These are phyloP conservation scores for Troides oblongomaculatus DNA, from an alignment of 2,888 invertebrate genomes.

Conservation along the genomic window DNA sequence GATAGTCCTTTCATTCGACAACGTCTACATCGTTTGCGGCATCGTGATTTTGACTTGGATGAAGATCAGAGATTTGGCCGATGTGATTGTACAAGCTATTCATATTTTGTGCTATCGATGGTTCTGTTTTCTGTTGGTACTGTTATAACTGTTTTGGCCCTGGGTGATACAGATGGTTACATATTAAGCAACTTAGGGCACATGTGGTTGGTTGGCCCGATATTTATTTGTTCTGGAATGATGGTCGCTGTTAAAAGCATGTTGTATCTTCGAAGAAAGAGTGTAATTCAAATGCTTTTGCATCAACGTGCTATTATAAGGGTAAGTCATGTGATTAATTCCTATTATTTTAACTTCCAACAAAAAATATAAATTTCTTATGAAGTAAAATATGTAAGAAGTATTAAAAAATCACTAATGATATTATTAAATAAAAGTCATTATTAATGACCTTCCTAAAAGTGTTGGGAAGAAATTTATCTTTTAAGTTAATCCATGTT, in stretches of 20 bases:
- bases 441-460: slow-evolving; percentile 2
- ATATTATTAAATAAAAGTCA: not conserved
- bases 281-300: slow-evolving; percentile 83
- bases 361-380: not conserved
- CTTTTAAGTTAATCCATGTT: slow-evolving; percentile 21
- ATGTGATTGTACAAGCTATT: slow-evolving; percentile 84
- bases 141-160: slow-evolving; percentile 82
- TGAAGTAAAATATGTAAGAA: not conserved
- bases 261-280: slow-evolving; percentile 82
- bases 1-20: slow-evolving; percentile 82
- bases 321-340: slow-evolving; percentile 59
- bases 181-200: slow-evolving; percentile 82
- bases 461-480: slow-evolving; percentile 19
- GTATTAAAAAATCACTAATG: not conserved
- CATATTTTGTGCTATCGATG: slow-evolving; percentile 82
- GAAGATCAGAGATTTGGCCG: slow-evolving; percentile 82
- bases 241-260: slow-evolving; percentile 85
- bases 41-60: slow-evolving; percentile 80
- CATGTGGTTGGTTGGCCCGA: slow-evolving; percentile 85
- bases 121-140: slow-evolving; percentile 82
- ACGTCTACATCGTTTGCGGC: slow-evolving; percentile 79
- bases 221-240: slow-evolving; percentile 84
- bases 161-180: slow-evolving; percentile 81
- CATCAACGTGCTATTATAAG: slow-evolving; percentile 82
- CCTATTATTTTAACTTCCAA: not conserved